Conservation (phyloP, 2,888 invertebrate species). For the Pseudococcus jackbeardsleyi region DNA sequence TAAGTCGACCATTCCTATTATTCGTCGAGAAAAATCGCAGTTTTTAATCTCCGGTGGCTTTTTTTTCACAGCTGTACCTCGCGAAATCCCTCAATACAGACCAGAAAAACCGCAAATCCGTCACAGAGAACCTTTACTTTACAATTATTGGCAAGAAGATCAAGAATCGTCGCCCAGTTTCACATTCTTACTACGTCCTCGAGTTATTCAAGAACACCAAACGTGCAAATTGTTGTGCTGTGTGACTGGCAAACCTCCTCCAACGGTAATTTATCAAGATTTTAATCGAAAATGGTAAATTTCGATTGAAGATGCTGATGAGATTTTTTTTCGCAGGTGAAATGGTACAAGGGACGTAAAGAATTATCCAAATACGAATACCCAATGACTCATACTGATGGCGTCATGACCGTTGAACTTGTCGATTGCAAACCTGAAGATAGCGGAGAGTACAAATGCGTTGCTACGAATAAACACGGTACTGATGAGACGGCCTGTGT, state of each 20-base stretch:
- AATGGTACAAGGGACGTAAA: constrained; percentile 86
- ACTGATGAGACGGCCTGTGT: constrained; percentile 95
- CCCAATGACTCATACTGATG: constrained; percentile 91
- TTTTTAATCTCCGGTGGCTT: neutral
- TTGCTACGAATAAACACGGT: constrained; percentile 94
- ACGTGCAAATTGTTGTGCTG: constrained; percentile 98
- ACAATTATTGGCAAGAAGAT: constrained; percentile 92
- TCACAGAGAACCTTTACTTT: constrained; percentile 84
- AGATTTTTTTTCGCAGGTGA: constrained; percentile 70
- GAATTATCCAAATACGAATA: constrained; percentile 93
- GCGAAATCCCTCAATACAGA: constrained; percentile 78
- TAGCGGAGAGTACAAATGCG: constrained; percentile 95
- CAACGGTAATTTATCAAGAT: constrained; percentile 77
- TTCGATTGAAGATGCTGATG: neutral
- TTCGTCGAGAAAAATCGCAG: too few relatives aligned
- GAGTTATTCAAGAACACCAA: constrained; percentile 96
- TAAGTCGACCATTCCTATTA: constrained; percentile 71
- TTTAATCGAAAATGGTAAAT: neutral
- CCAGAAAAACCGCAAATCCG: constrained; percentile 81
- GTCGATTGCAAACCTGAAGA: constrained; percentile 93
- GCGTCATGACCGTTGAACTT: constrained; percentile 97
- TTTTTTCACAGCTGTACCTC: constrained; percentile 77
- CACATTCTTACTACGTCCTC: constrained; percentile 98
- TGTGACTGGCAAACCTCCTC: constrained; percentile 93
- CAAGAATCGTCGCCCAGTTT: constrained; percentile 95